Evolutionary conservation across 2,113 vertebrate species (phyloP).

Genomic region (Chinchilla lanigera): DNA sequence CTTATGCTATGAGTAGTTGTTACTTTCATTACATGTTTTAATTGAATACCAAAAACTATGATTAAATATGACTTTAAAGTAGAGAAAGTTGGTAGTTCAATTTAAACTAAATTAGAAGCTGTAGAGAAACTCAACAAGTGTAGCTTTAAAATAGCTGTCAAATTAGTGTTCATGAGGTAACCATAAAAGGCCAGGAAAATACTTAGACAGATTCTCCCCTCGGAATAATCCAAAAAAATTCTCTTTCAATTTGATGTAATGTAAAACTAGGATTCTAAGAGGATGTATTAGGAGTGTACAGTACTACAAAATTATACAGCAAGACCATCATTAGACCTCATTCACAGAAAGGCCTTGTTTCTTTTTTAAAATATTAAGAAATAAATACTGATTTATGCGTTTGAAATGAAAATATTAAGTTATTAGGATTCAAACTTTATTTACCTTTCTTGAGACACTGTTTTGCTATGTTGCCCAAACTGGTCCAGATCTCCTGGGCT

Average conservation of each 20-base stretch:
- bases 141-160: slow-evolving; percentile 55
- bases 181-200: slow-evolving; percentile 45
- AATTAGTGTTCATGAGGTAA: slow-evolving; percentile 38
- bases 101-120: slow-evolving; percentile 62
- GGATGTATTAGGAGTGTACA: background rate
- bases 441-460: background rate
- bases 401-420: slow-evolving; percentile 4
- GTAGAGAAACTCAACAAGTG: slow-evolving; percentile 15
- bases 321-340: background rate
- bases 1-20: background rate
- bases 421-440: background rate
- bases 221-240: slow-evolving; percentile 3
- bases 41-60: slow-evolving; percentile 42
- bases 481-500: background rate
- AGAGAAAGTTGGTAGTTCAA: slow-evolving; percentile 47
- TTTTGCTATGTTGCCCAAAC: background rate
- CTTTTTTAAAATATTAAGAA: background rate
- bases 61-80: slow-evolving; percentile 49
- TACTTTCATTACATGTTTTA: background rate
- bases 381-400: background rate
- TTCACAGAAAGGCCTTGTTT: background rate
- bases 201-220: slow-evolving; percentile 65
- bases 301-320: too few species aligned
- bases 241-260: slow-evolving; percentile 41
- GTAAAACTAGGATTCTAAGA: slow-evolving; percentile 16